Conservation (phyloP, 2,113 vertebrate genomes). For the Seriola aureovittata region DNA sequence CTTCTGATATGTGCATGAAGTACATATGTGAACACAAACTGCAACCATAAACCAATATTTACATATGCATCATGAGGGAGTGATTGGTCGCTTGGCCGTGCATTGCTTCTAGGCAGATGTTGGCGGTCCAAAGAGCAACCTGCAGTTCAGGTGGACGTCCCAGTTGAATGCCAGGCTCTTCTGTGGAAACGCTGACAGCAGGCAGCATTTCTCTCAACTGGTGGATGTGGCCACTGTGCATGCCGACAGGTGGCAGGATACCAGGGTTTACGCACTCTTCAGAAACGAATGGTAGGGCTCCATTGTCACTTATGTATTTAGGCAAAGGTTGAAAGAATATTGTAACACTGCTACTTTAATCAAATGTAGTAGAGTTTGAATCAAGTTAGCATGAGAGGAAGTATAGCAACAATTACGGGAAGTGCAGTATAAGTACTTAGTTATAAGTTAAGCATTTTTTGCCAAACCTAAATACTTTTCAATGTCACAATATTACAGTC, state of each 20-base stretch:
- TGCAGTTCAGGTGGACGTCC: slow-evolving; percentile 83
- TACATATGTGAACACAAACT: not conserved
- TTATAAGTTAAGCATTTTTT: not conserved
- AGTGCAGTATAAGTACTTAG: not conserved
- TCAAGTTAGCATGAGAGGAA: not conserved
- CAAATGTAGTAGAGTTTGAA: not conserved
- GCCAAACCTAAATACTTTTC: too few relatives aligned
- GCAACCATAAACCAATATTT: not conserved
- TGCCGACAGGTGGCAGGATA: slow-evolving; percentile 53
- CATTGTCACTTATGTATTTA: accelerated
- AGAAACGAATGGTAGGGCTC: slow-evolving; percentile 81
- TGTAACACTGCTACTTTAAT: not conserved
- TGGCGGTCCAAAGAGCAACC: slow-evolving; percentile 70
- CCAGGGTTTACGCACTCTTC: slow-evolving; percentile 81
- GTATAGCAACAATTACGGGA: not conserved
- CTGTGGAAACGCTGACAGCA: slow-evolving; percentile 67
- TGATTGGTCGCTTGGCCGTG: not conserved
- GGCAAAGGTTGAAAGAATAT: not conserved
- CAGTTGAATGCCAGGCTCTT: slow-evolving; percentile 76
- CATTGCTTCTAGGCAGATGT: slow-evolving; percentile 64
- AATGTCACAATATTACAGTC: not conserved
- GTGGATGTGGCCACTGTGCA: slow-evolving; percentile 69
- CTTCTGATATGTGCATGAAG: not conserved
- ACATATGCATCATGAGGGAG: not conserved
- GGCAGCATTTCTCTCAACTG: slow-evolving; percentile 70